Base-by-base conservation (phyloP, 2,888 invertebrate genomes). In the Drosophila stalkeri region DNA sequence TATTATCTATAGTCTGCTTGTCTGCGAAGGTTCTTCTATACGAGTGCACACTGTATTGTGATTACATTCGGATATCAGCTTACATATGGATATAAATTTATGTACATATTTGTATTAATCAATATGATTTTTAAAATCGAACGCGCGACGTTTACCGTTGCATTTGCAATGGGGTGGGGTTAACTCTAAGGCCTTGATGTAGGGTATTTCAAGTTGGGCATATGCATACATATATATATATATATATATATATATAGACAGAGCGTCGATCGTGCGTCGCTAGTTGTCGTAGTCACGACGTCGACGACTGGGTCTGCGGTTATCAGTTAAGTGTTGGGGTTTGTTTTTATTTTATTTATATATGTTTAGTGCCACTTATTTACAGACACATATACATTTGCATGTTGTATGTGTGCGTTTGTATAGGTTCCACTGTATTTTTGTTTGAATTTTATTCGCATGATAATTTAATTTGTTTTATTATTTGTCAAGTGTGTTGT, bases 321-420 rank as follows among this genome's bases (percentile, higher is more conserved):
- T 89, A 85, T 85, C 84, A 85, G 90, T 61, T 62, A 37, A 66
- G 66, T 65, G 64, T 77, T 72, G 62, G 69, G 74, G 71, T 85
- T 80, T 89, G 86, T 89, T 89, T 88, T 85, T 65, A 64, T 85
- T 77, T 79, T 71, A 62, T 70, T 60, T 72, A 69, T 81, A 66
- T 89, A 63, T 81, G 70, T 81, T 87, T 87, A 82, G 77, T 77
- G 80, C 67, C 86, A 76, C 75, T 80, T 89, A 85, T 85, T 75
- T 80, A 72, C 86, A 64, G 64, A 72, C 31, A 44, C 44, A 64
- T 37, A 37, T 51, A 60, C 62, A 49, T 20, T 18, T 3, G 20
- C 16, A 16, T 20, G 20, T 46, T 67, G 46, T 63, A n/a, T 55
- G 41, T 57, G 16, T 49, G n/a, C 44, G 27, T 20, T 5, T 55